Percentiles rank a stretch among this genome's conserved stretches.
Evolutionary conservation across 2,113 vertebrate species (phyloP).

Genomic region (Leuciscus idus): DNA sequence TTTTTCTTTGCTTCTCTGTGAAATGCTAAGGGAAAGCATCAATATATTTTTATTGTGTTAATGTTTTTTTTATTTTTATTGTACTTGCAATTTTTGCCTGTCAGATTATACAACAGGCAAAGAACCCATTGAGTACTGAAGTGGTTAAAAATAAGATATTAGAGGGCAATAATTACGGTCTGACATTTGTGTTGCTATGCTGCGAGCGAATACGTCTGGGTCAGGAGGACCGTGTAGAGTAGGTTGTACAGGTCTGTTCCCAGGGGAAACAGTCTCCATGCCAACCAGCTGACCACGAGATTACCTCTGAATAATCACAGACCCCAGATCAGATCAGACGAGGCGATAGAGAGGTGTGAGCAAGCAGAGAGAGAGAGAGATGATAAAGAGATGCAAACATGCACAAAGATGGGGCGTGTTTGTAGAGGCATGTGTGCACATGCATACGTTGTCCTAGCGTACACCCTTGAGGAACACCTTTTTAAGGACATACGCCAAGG

Average conservation of each 20-base stretch:
- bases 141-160: not conserved
- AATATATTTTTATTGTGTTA: too few species aligned
- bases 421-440: not conserved
- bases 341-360: slow-evolving; percentile 57
- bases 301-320: slow-evolving; percentile 55
- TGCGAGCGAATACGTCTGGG: slow-evolving; percentile 1
- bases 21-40: not conserved
- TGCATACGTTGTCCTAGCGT: not conserved
- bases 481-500: not conserved
- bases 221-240: not conserved
- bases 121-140: not conserved
- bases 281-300: slow-evolving; percentile 62
- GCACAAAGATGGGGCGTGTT: not conserved
- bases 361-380: slow-evolving; percentile 1
- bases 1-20: not conserved
- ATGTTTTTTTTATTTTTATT: too few species aligned
- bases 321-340: slow-evolving; percentile 56
- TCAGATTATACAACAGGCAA: not conserved
- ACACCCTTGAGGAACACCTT: not conserved
- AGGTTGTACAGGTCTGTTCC: not conserved
- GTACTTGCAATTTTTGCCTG: too few species aligned
- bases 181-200: slow-evolving; percentile 48
- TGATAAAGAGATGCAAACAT: not conserved
- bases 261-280: not conserved
- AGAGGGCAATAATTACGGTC: not conserved